Base-by-base conservation (phyloP, 2,888 invertebrate species). In the Liodrosophila aerea region DNA sequence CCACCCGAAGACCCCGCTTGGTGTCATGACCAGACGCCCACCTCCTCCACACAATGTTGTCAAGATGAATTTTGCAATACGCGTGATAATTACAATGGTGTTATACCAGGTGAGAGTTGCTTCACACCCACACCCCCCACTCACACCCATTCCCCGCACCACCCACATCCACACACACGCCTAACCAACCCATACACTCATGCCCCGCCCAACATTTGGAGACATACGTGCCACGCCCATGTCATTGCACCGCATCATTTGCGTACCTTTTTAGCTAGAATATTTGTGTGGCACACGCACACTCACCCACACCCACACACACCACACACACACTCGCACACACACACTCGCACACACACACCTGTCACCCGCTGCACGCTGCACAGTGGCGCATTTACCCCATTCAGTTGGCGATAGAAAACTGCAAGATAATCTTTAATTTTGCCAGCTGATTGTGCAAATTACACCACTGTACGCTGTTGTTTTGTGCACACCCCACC, bases 41-140 rank as follows among this genome's bases (percentile, higher is more conserved):
- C 65, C 63, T 80, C 84, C 71, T 76, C 85, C 68, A 78, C 88
- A 68, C 69, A 87, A 75, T 95, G 94, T 93, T 95, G 94, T 91
- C 89, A 90, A 62, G 88, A 92, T 85, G 91, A 92, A 89, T 94
- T 94, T 92, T 93, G 91, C 92, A 95, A 95, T 93, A 95, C 88
- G 64, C 94, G 89, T 65, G 71, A 64, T 59, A 89, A 85, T 86
- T 86, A 87, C 75, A 77, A 81, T 60, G 87, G 87, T 76, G 69
- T 65, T 47, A 70, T 87, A 87, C 85, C 89, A 89, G 89, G 89
- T 89, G 89, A 90, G 89, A 86, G 73, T 61, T 64, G 80, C 85
- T 66, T 37, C 37, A 50, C 50, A 45, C 49, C 44, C 39, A 39
- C 44, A 39, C 43, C 52, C 13, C 4, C 67, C 46, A 39, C 27